These are phyloP conservation scores for Alectura lathami DNA, from an alignment of 2,113 vertebrate species.

Conservation along the genomic window DNA sequence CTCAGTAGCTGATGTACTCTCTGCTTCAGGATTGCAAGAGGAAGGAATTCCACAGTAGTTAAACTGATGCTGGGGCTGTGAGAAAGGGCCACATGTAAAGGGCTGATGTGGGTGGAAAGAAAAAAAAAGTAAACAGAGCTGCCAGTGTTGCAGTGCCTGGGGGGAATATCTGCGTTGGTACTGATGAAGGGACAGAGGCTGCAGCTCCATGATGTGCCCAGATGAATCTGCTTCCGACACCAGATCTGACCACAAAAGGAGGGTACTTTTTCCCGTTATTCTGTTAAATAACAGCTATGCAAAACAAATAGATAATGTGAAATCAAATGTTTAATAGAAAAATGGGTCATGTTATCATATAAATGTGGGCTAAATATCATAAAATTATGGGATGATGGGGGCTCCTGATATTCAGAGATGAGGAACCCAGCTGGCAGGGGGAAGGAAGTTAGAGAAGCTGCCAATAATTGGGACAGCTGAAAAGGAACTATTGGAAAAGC, in stretches of 20 bases:
- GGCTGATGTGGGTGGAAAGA: neutral
- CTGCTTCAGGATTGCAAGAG: neutral
- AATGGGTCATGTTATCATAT: neutral
- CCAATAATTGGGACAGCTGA: neutral
- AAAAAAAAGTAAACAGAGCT: neutral
- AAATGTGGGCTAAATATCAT: neutral
- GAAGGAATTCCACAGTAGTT: neutral
- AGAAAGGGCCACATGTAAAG: neutral
- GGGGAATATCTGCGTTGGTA: neutral
- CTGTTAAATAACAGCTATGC: neutral
- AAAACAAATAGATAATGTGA: neutral
- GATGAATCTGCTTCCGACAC: neutral
- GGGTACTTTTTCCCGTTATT: neutral
- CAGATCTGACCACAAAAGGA: neutral
- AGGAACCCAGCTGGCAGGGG: neutral
- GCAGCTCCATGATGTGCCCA: neutral
- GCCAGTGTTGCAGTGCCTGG: neutral
- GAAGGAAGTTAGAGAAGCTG: neutral
- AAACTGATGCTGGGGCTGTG: neutral
- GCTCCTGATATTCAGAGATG: neutral
- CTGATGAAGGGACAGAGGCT: neutral
- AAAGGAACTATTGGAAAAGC: neutral
- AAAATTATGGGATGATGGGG: neutral
- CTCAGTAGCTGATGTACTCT: neutral
- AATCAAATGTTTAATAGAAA: neutral